These are phyloP conservation scores for Acanthaster planci DNA, from an alignment of 35 echinoderm and acorn worm genomes.

Conservation along the genomic window DNA sequence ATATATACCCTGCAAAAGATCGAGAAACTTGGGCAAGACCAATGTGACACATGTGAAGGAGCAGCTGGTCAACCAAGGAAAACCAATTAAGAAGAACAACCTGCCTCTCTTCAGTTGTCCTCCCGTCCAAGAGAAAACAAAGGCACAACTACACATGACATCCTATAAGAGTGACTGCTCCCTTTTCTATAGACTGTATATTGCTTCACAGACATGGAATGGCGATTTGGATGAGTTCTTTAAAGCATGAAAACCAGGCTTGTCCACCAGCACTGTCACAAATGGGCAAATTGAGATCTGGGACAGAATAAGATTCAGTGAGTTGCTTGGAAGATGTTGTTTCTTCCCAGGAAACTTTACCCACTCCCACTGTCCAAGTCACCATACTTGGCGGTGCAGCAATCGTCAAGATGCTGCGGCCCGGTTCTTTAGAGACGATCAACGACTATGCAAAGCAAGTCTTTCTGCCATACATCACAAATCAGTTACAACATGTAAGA, in stretches of 20 bases:
- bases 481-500: constrained; percentile 15
- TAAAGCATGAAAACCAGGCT: constrained; percentile 56
- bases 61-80: too few species aligned
- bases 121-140: too few species aligned
- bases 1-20: too few species aligned
- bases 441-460: constrained; percentile 47
- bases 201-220: constrained; percentile 52
- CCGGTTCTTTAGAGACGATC: constrained; percentile 44
- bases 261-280: constrained; percentile 36
- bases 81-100: too few species aligned
- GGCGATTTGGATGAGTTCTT: constrained; percentile 57
- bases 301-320: constrained; percentile 30
- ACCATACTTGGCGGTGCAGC: constrained; percentile 49
- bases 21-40: too few species aligned
- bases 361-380: constrained; percentile 11
- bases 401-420: constrained; percentile 43
- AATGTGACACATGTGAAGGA: too few species aligned
- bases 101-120: too few species aligned
- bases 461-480: constrained; percentile 27
- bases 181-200: constrained; percentile 60
- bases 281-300: constrained; percentile 18
- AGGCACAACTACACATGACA: too few species aligned
- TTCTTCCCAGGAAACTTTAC: neutral
- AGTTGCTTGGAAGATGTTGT: constrained; percentile 33
- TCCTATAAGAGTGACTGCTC: too few species aligned